Evolutionary conservation across 2,888 invertebrate genomes (phyloP).

Genomic region (Orthosia incerta): DNA sequence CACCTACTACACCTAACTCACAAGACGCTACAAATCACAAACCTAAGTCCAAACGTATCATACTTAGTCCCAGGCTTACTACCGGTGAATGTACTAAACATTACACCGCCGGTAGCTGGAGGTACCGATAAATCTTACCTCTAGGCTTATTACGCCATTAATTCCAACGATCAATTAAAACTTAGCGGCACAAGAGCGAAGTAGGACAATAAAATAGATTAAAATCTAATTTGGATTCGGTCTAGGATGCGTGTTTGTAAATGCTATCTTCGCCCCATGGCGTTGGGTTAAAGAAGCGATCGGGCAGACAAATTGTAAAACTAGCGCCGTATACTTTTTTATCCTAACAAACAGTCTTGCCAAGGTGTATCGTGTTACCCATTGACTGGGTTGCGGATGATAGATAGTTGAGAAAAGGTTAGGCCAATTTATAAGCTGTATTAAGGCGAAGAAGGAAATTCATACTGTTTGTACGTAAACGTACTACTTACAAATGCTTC

Average conservation of each 20-base stretch:
- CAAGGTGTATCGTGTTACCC: too few relatives aligned
- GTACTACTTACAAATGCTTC: neutral
- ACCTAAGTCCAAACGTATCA: constrained; percentile 42
- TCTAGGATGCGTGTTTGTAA: constrained; percentile 24
- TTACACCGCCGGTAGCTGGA: constrained; percentile 16
- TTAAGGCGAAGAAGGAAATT: neutral
- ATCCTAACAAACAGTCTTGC: neutral
- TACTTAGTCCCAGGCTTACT: constrained; percentile 20
- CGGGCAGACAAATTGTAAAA: neutral
- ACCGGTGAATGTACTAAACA: constrained; percentile 23
- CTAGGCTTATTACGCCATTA: constrained; percentile 59
- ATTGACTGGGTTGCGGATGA: too few relatives aligned
- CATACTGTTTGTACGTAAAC: neutral
- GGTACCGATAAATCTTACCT: constrained; percentile 56
- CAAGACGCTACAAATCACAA: constrained; percentile 44
- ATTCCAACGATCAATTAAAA: constrained; percentile 70
- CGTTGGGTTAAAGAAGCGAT: neutral
- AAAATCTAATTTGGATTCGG: constrained; percentile 67
- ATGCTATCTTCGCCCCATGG: neutral
- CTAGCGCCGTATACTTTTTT: neutral
- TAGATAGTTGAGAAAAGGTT: too few relatives aligned
- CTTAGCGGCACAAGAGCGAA: constrained; percentile 58
- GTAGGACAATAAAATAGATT: constrained; percentile 70
- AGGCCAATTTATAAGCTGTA: too few relatives aligned
- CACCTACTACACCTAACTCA: constrained; percentile 10